A percentile compares a stretch with the other conserved stretches of the same genome.
phyloP scores from a whole-genome alignment of 2,113 vertebrate species.

The Thunnus thynnus region DNA sequence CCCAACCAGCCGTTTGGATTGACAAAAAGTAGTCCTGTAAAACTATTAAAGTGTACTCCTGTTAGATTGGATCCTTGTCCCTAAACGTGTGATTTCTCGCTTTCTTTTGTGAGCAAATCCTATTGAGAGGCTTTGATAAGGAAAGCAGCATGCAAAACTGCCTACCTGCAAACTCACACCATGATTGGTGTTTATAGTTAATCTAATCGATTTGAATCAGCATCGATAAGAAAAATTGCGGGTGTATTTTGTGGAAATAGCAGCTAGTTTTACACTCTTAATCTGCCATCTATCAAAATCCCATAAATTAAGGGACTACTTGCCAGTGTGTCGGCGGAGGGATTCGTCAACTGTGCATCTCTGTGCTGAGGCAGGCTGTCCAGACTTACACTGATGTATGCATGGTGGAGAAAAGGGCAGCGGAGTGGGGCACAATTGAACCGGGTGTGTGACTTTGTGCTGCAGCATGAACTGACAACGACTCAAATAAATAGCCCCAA shows the following conservation, averaged over 20 bases:
- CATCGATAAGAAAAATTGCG: no score
- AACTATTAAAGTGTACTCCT: slow-evolving; percentile 38
- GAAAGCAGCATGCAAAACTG: background rate
- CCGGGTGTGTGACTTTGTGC: slow-evolving; percentile 28
- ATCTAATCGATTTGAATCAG: background rate
- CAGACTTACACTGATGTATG: slow-evolving; percentile 83
- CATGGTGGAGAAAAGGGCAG: slow-evolving; percentile 65
- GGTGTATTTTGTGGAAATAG: background rate
- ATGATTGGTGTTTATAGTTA: background rate
- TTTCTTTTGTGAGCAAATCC: no score
- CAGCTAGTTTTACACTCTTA: slow-evolving; percentile 19
- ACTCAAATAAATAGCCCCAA: slow-evolving; percentile 48
- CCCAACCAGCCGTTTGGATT: slow-evolving; percentile 67
- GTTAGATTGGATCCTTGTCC: rapidly evolving
- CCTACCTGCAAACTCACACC: background rate
- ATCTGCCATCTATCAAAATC: slow-evolving; percentile 66
- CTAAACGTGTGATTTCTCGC: background rate
- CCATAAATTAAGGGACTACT: slow-evolving; percentile 82
- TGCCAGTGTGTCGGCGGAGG: slow-evolving; percentile 82
- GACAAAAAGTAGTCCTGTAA: slow-evolving; percentile 68
- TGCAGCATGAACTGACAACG: slow-evolving; percentile 23
- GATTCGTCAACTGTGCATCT: slow-evolving; percentile 82
- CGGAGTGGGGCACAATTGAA: slow-evolving; percentile 47
- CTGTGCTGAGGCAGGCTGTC: slow-evolving; percentile 83
- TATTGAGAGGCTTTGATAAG: background rate